Conservation (phyloP, 1,140 invertebrate species). For the Halictus rubicundus region DNA sequence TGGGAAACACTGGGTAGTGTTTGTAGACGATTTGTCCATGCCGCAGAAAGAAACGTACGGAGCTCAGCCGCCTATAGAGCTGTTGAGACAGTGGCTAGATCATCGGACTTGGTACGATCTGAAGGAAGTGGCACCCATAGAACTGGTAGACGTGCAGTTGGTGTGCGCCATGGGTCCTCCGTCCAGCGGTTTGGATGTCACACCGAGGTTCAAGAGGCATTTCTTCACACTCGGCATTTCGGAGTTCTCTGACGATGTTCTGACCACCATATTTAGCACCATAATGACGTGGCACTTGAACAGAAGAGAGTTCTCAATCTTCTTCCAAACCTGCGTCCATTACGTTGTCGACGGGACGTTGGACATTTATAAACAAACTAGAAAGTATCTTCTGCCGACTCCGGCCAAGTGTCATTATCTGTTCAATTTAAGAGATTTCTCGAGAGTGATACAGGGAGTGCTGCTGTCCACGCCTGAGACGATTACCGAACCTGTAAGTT, state of each 20-base stretch:
- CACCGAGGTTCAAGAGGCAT: constrained; percentile 94
- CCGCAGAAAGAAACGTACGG: constrained; percentile 93
- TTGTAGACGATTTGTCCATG: constrained; percentile 97
- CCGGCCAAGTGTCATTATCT: constrained; percentile 96
- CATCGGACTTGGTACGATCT: constrained; percentile 95
- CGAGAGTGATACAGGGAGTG: constrained; percentile 90
- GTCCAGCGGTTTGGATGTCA: constrained; percentile 91
- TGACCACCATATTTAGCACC: constrained; percentile 93
- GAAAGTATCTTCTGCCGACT: constrained; percentile 92
- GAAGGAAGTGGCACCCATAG: constrained; percentile 91
- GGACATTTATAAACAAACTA: constrained; percentile 91
- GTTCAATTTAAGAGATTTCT: constrained; percentile 97
- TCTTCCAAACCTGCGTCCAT: constrained; percentile 92
- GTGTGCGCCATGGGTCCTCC: constrained; percentile 94
- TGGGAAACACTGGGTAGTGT: constrained; percentile 85
- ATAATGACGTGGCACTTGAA: constrained; percentile 97
- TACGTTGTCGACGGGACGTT: constrained; percentile 92
- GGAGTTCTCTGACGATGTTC: constrained; percentile 93
- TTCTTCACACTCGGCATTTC: constrained; percentile 95
- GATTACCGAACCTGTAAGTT: constrained; percentile 60
- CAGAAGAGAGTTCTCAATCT: constrained; percentile 92
- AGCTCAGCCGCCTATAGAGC: constrained; percentile 95
- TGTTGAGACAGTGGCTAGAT: constrained; percentile 95
- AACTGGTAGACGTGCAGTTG: constrained; percentile 92
- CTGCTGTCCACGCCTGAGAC: constrained; percentile 67